Percentiles rank a stretch among this genome's conserved stretches.
phyloP scores from a whole-genome alignment of 2,888 invertebrate species.

The Cantharis flavilabris region DNA sequence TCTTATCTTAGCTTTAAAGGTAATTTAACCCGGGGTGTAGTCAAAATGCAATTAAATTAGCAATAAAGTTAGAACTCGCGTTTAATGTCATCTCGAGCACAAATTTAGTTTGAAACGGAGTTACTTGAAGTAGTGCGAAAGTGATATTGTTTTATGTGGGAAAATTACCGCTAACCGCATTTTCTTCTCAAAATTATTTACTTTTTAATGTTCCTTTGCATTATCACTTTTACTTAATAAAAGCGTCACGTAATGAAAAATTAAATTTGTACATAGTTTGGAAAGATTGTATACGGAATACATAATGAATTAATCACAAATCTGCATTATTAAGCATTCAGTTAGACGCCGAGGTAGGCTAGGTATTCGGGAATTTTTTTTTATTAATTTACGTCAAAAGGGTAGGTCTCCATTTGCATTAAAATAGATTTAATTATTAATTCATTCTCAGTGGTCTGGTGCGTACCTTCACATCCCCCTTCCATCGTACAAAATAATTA shows the following conservation, averaged over 20 bases:
- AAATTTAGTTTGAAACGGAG: slow-evolving; percentile 1
- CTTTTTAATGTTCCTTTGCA: not conserved
- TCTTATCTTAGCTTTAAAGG: slow-evolving; percentile 12
- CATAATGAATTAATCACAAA: not conserved
- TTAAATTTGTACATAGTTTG: not conserved
- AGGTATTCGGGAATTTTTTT: not conserved
- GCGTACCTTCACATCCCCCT: not conserved
- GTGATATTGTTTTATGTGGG: slow-evolving; percentile 2
- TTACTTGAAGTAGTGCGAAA: not conserved
- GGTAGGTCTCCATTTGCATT: not conserved
- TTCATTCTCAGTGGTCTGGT: not conserved
- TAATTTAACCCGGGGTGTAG: slow-evolving; percentile 15
- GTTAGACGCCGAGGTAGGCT: not conserved
- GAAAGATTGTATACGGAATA: not conserved
- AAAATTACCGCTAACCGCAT: not conserved
- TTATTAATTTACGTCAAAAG: not conserved
- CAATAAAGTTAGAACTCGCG: slow-evolving; percentile 8
- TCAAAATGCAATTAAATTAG: slow-evolving; percentile 19
- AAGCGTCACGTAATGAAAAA: not conserved
- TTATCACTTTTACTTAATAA: not conserved
- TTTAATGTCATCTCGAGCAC: slow-evolving; percentile 12
- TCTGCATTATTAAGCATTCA: not conserved
- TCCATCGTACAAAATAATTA: not conserved
- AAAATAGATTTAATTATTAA: not conserved
- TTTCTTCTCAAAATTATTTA: not conserved